A percentile compares a stretch with the other conserved stretches of the same genome.
These are phyloP conservation scores for Momotus momota DNA, from an alignment of 2,797 vertebrate genomes.

Conservation along the genomic window DNA sequence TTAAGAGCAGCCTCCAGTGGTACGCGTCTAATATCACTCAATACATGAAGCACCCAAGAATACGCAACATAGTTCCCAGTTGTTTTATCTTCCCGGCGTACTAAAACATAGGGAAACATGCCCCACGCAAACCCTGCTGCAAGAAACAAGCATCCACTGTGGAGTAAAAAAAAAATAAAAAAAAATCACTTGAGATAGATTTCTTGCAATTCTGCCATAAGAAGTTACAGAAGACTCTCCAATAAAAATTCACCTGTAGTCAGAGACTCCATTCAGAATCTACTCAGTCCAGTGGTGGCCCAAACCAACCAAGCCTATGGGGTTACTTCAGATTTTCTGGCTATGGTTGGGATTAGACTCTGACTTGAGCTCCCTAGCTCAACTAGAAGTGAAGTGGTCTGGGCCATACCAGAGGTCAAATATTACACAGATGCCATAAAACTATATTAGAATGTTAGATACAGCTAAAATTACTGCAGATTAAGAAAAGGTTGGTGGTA, in stretches of 20 bases:
- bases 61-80: accelerated
- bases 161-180: background rate
- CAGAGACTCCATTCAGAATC: background rate
- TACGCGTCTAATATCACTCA: accelerated
- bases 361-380: background rate
- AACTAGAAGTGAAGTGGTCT: background rate
- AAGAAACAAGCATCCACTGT: background rate
- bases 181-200: background rate
- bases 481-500: background rate
- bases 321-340: background rate
- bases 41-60: background rate
- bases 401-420: background rate
- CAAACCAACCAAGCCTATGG: accelerated
- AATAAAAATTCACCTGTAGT: background rate
- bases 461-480: background rate
- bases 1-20: background rate
- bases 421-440: background rate
- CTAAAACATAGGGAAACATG: background rate
- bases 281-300: background rate
- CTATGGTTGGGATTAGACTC: background rate
- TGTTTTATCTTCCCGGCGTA: background rate
- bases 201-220: background rate
- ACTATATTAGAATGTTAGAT: background rate
- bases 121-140: background rate
- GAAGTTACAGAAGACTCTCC: background rate